Evolutionary conservation across 1,140 invertebrate genomes (phyloP), one percentile per base, ranked within the genome.

Genomic region (Ephestia elutella): DNA sequence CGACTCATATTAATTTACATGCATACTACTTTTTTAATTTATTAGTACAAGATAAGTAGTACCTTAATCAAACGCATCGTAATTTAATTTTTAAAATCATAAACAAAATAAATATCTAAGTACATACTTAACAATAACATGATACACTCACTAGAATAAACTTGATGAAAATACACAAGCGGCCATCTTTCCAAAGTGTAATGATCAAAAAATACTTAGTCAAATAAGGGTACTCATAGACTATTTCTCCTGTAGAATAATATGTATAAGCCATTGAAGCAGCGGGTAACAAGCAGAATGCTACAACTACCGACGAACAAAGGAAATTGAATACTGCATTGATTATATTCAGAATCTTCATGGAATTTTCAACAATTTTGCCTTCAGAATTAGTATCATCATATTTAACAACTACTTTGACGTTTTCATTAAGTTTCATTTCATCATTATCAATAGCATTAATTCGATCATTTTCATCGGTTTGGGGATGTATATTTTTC

Each of bases 111-210:
- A n/a, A n/a, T n/a, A n/a, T n/a, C n/a, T n/a, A n/a, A n/a, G n/a
- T n/a, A n/a, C n/a, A n/a, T n/a, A n/a, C n/a, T n/a, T n/a, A n/a
- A n/a, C 21, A 32, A 32, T 32, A 11, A 11, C 9, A 32, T 32
- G 11, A 5, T 32, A 10, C 71, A 75, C 72, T 75, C 59, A 81
- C 78, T 73, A 55, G 75, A 77, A 62, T 59, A 66, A 66, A 81
- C 68, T 20, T 79, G 78, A 66, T 81, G 76, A 8, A 73, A 2
- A 49, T 81, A 81, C 1, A 74, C 64, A 15, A 73, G 54, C 0
- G 69, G 71, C 74, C 74, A 79, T 17, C 70, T 55, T n/a, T 19
- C 48, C 25, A 61, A 57, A 15, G 66, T 61, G 35, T 65, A 68
- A 2, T 65, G 60, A 57, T 82, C 66, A 75, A 76, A 20, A 70